Evolutionary conservation across 2,113 vertebrate species (phyloP).

Genomic region (Melanerpes formicivorus): DNA sequence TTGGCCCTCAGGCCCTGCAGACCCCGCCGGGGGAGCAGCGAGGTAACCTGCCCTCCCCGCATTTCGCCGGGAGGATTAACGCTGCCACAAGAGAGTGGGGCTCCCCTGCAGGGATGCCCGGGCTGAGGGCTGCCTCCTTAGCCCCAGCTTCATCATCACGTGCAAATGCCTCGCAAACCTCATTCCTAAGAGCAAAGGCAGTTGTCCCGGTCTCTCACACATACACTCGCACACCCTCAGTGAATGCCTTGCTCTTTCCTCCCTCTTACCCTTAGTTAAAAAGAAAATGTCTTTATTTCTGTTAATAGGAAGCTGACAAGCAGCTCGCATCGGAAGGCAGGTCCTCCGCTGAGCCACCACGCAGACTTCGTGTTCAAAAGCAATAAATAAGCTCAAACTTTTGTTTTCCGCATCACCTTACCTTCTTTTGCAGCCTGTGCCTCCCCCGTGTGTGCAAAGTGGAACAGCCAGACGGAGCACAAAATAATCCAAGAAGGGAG

Average conservation of each 20-base stretch:
- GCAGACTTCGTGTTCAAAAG: background rate
- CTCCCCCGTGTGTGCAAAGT: conserved; percentile 82
- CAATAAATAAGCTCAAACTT: conserved; percentile 72
- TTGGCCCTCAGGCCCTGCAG: background rate
- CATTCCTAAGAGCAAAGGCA: background rate
- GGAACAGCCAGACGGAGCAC: conserved; percentile 85
- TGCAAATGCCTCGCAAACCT: background rate
- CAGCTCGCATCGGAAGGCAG: background rate
- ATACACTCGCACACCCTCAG: too few species aligned
- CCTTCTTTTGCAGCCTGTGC: conserved; percentile 97
- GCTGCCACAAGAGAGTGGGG: background rate
- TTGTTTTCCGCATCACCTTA: conserved; percentile 80
- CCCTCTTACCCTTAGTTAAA: background rate
- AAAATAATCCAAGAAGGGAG: conserved; percentile 90
- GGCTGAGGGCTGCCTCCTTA: background rate
- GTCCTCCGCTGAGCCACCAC: background rate
- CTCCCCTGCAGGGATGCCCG: background rate
- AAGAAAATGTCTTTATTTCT: background rate
- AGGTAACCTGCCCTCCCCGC: background rate
- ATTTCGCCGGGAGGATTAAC: background rate
- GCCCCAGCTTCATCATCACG: background rate
- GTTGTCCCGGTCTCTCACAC: background rate
- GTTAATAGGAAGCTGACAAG: background rate
- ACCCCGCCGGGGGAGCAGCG: background rate
- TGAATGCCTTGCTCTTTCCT: background rate